These are phyloP conservation scores for Tachina grossa DNA, from an alignment of 2,888 invertebrate species.

Conservation along the genomic window DNA sequence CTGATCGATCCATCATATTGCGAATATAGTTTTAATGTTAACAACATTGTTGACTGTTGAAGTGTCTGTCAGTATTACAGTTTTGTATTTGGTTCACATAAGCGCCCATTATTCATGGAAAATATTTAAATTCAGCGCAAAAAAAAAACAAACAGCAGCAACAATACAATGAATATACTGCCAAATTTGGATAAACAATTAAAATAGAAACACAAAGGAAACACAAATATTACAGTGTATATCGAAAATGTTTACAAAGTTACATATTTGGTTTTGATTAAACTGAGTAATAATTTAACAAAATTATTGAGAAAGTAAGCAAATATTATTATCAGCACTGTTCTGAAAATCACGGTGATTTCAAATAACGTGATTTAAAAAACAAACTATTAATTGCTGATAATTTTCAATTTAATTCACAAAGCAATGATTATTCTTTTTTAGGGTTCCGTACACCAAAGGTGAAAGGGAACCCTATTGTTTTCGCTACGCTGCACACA, in stretches of 20 bases:
- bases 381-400: too few relatives aligned
- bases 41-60: neutral
- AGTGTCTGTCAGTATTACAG: neutral
- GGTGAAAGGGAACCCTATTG: too few relatives aligned
- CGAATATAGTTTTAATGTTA: neutral
- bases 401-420: too few relatives aligned
- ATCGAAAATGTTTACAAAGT: neutral
- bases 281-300: neutral
- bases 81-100: slow-evolving; percentile 3
- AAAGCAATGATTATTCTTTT: too few relatives aligned
- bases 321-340: too few relatives aligned
- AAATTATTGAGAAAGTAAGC: too few relatives aligned
- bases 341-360: too few relatives aligned
- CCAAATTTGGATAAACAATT: slow-evolving; percentile 59
- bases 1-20: slow-evolving; percentile 14
- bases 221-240: slow-evolving; percentile 16
- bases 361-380: too few relatives aligned
- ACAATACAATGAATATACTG: slow-evolving; percentile 9
- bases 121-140: slow-evolving; percentile 34
- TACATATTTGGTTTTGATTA: too few relatives aligned
- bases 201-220: slow-evolving; percentile 40
- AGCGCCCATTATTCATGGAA: slow-evolving; percentile 52
- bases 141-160: neutral
- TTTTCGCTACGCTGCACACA: too few relatives aligned
- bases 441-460: too few relatives aligned